Conservation (phyloP, 1,140 invertebrate genomes). For the Melanaphis sacchari region DNA sequence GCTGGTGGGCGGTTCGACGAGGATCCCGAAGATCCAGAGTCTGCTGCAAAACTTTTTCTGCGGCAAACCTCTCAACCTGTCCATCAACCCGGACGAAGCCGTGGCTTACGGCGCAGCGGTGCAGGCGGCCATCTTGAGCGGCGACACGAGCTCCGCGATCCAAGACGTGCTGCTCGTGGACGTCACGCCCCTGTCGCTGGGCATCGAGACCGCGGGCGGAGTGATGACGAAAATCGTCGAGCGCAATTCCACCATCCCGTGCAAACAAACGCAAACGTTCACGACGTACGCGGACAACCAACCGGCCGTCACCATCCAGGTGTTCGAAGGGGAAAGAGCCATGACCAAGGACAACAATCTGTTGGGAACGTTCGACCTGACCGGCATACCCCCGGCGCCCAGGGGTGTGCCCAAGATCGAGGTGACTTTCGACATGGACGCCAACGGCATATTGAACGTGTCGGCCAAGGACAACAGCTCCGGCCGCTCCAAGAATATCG, state of each 20-base stretch:
- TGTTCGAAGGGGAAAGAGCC: slow-evolving; percentile 74
- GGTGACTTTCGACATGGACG: no score
- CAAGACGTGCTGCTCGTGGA: no score
- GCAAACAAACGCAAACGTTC: slow-evolving; percentile 66
- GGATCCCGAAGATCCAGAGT: no score
- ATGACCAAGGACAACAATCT: slow-evolving; percentile 81
- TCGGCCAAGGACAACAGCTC: no score
- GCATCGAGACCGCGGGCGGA: slow-evolving; percentile 67
- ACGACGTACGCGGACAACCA: slow-evolving; percentile 80
- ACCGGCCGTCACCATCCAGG: slow-evolving; percentile 73
- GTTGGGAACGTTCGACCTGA: slow-evolving; percentile 64
- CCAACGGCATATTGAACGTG: no score
- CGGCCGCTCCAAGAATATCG: no score
- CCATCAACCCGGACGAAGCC: slow-evolving; percentile 84
- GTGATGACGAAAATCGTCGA: slow-evolving; percentile 73
- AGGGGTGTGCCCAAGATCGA: no score
- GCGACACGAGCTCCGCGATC: no score
- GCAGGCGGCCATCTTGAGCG: slow-evolving; percentile 66
- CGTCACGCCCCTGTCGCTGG: no score
- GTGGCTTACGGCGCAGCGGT: slow-evolving; percentile 77
- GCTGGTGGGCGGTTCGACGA: no score
- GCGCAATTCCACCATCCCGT: slow-evolving; percentile 65
- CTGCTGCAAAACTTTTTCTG: no score
- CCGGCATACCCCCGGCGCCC: no score
- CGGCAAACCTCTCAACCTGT: slow-evolving; percentile 63